Evolutionary conservation across 2,113 vertebrate species (phyloP), one percentile per base, ranked within the genome.

Genomic region (Cyanistes caeruleus): DNA sequence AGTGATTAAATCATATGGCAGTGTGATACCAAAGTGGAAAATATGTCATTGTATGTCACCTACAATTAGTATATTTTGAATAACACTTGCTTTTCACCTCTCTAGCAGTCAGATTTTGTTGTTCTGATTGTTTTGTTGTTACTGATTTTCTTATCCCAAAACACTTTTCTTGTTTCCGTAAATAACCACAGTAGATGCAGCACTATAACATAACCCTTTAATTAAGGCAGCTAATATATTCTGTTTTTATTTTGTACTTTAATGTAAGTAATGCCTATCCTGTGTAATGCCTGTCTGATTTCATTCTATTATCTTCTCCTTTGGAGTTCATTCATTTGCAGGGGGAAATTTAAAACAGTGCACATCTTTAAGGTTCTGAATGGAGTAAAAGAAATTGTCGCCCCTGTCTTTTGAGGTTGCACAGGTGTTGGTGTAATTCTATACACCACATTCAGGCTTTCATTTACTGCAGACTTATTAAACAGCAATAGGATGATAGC

Each of bases 21-120:
- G 55, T 68, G 55, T 84, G 62, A 86, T 89, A 84, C 41, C 28
- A 59, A 91, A 95, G 84, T 76, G 94, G 75, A 94, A 95, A 96
- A 80, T 74, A 84, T 72, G 62, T 74, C 14, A 20, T 96, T 89
- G 31, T 52, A 48, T 94, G 53, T 84, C 46, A 90, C 79, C 21
- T 90, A 24, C 63, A 93, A 69, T 95, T 70, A 88, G 46, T 93
- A 3, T 75, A 56, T 83, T 94, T 87, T 2, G 31, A 80, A 30
- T 75, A 70, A 60, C 19, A 39, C 51, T 88, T 82, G 44, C n/a
- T 81, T 95, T 94, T 76, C 56, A 89, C 43, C 28, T 92, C 39
- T 56, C 28, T 11, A 59, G 52, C 2, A 1, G 33, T 74, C 80
- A 55, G 19, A 21, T 41, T 88, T 90, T 84, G 8, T 74, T 64